Base-by-base conservation (phyloP, 23 tunicate genomes). In the Diplosoma virens region DNA sequence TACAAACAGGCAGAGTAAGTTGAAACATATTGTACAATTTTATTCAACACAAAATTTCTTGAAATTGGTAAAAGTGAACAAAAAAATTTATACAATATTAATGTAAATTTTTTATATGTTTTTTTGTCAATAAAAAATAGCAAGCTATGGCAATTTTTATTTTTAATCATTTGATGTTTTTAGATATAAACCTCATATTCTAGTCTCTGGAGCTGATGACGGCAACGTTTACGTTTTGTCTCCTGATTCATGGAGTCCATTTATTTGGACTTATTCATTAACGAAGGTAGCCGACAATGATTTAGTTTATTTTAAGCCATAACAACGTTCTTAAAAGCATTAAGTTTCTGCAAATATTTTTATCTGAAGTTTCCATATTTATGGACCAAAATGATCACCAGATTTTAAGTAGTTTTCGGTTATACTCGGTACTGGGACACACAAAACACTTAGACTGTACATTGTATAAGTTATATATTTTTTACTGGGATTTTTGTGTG, bases 121-220 rank as follows among this genome's bases (percentile, higher is more conserved):
- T 46, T 16, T 46, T 46, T 46, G 16, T 46, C 16, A 11, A 11
- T 46, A 58, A 58, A 17, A n/a, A 14, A 24, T 24, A 6, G 22
- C 20, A n/a, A 58, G 20, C 65, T n/a, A 7, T 14, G 22, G 7
- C 7, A 58, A 58, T 6, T 65, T 11, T 25, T 11, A 28, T 7
- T 9, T 25, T 65, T 7, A 65, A 4, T 65, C 14, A 7, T 41
- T 41, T 14, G 50, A n/a, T 25, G 33, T 48, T 53, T 67, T 26
- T 27, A 80, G 84, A 48, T 37, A 75, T 47, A 91, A 91, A 27
- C 97, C 97, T 33, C 89, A 84, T 36, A 84, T 91, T 37, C 67
- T 91, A 18, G 90, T 91, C 22, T 91, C 97, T 3, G 97, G 97
- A 1, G 86, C 79, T 56, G 85, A 79, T 37, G 83, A 85, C 47